Percentiles rank a stretch among this genome's conserved stretches.
Conservation (phyloP, 1,140 invertebrate species). For the Nymphalis io region DNA sequence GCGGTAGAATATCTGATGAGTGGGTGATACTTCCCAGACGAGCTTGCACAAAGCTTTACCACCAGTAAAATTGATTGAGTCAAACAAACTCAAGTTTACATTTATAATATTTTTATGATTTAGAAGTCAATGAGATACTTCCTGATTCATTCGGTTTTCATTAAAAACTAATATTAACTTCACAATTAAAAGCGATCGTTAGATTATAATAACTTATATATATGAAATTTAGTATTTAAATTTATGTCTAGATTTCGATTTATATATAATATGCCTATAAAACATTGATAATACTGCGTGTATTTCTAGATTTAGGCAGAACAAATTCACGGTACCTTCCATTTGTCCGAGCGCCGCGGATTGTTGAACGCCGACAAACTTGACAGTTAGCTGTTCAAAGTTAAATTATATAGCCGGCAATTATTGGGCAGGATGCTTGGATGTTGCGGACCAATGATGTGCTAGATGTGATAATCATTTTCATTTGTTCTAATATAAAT, state of each 20-base stretch:
- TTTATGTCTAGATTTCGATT: not conserved
- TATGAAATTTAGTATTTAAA: no score
- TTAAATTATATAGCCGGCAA: constrained; percentile 59
- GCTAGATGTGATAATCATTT: constrained; percentile 2
- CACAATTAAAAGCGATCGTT: no score
- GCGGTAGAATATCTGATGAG: no score
- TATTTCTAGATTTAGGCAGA: not conserved
- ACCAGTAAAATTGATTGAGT: no score
- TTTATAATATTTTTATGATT: no score
- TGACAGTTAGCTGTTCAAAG: constrained; percentile 54
- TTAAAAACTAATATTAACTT: no score
- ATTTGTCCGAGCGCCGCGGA: constrained; percentile 40
- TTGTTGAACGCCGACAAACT: constrained; percentile 46
- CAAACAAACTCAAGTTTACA: no score
- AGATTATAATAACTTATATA: no score
- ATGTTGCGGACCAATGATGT: not conserved
- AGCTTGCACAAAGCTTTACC: no score
- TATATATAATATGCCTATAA: not conserved
- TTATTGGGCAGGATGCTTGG: constrained; percentile 50
- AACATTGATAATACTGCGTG: not conserved
- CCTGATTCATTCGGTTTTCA: no score
- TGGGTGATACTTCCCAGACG: no score
- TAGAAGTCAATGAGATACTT: no score
- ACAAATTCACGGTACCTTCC: constrained; percentile 8
- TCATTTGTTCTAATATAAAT: not conserved